Evolutionary conservation across 2,113 vertebrate genomes (phyloP).

Genomic region (Syrrhaptes paradoxus): DNA sequence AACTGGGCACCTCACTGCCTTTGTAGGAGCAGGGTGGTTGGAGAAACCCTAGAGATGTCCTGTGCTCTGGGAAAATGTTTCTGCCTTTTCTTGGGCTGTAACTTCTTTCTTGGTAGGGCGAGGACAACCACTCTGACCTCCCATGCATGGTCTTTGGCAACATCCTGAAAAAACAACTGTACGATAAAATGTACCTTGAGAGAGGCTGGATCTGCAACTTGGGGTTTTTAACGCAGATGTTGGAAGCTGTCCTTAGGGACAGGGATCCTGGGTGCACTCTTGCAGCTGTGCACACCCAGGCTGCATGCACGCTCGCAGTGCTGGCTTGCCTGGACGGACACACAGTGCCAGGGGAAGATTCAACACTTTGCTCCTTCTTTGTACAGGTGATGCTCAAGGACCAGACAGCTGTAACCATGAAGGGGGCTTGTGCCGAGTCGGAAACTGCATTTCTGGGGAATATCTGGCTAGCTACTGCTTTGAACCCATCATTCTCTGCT

Average conservation of each 20-base stretch:
- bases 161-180: rapidly evolving
- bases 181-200: neutral
- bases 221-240: neutral
- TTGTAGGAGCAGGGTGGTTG: neutral
- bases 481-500: slow-evolving; percentile 50
- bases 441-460: neutral
- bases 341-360: neutral
- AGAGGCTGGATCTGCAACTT: neutral
- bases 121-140: neutral
- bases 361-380: neutral
- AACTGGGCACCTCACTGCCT: neutral
- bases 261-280: rapidly evolving
- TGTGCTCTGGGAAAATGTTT: neutral
- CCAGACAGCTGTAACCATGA: neutral
- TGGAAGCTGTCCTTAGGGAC: neutral
- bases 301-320: rapidly evolving
- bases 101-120: neutral
- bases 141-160: rapidly evolving
- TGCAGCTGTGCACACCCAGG: neutral
- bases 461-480: slow-evolving; percentile 22
- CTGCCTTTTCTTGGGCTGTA: neutral
- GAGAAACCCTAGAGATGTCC: neutral
- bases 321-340: rapidly evolving
- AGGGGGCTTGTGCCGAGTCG: slow-evolving; percentile 10
- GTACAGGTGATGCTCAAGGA: neutral